phyloP scores from a whole-genome alignment of 2,888 invertebrate genomes.

The Lepidocyrtoides sp. region DNA sequence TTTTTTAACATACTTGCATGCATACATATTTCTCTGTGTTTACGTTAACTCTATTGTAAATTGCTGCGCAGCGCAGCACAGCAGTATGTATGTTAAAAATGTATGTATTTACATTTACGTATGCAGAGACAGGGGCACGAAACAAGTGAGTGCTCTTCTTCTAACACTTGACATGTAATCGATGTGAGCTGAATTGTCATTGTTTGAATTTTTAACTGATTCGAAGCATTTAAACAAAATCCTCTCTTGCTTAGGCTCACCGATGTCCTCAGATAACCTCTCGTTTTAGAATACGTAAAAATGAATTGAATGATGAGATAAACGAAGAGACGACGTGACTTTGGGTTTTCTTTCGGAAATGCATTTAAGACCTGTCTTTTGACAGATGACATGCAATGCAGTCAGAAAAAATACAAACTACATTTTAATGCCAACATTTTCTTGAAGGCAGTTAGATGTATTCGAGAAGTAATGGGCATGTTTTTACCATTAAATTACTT shows the following conservation, averaged over 20 bases:
- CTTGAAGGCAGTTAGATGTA: not conserved
- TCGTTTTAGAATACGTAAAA: not conserved
- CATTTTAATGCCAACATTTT: not conserved
- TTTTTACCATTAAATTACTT: not conserved
- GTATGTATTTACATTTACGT: no score
- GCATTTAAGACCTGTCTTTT: no score
- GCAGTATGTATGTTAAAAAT: no score
- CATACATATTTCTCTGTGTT: no score
- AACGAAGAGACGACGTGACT: constrained; percentile 32
- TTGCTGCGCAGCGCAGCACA: no score
- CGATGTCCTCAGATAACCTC: constrained; percentile 11
- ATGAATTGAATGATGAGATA: not conserved
- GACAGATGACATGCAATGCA: no score
- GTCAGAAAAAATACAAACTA: not conserved
- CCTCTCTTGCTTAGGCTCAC: not conserved
- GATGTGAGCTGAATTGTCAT: constrained; percentile 36
- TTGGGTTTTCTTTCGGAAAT: not conserved
- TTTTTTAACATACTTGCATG: no score
- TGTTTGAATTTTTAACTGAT: not conserved
- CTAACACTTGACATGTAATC: constrained; percentile 10
- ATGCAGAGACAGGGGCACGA: no score
- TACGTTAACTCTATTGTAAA: no score
- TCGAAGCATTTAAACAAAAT: not conserved
- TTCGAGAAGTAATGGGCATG: not conserved
- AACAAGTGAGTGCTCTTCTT: constrained; percentile 22